These are phyloP conservation scores for Xenotilapia longispinis DNA, from an alignment of 2,113 vertebrate genomes.

Conservation along the genomic window DNA sequence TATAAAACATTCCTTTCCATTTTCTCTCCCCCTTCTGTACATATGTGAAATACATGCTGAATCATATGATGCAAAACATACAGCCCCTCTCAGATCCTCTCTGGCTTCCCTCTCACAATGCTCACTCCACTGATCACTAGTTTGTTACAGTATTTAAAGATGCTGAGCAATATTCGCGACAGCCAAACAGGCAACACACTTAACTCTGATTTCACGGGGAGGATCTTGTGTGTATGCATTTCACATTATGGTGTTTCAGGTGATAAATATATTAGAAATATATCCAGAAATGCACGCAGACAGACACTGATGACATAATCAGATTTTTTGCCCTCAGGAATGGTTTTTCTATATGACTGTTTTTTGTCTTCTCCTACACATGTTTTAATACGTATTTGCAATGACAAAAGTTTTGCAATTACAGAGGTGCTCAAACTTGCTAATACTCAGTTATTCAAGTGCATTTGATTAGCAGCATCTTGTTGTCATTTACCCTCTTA, in stretches of 20 bases:
- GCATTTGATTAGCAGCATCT: neutral
- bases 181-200: neutral
- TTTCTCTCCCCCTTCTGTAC: neutral
- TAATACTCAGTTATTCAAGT: neutral
- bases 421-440: neutral
- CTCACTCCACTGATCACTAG: neutral
- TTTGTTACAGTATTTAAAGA: slow-evolving; percentile 8
- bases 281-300: neutral
- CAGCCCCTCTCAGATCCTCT: neutral
- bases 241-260: neutral
- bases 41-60: neutral
- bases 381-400: neutral
- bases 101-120: neutral
- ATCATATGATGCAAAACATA: neutral
- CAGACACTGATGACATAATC: neutral
- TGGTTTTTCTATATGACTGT: neutral
- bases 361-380: neutral
- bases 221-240: neutral
- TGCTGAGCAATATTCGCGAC: neutral
- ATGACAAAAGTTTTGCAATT: neutral
- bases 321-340: neutral
- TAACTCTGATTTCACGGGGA: neutral
- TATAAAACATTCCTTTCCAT: slow-evolving; percentile 6
- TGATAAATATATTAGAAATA: neutral
- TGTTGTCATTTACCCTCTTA: neutral